Percentiles rank a stretch among this genome's conserved stretches.
Evolutionary conservation across 2,113 vertebrate species (phyloP).

Genomic region (Casuarius casuarius): DNA sequence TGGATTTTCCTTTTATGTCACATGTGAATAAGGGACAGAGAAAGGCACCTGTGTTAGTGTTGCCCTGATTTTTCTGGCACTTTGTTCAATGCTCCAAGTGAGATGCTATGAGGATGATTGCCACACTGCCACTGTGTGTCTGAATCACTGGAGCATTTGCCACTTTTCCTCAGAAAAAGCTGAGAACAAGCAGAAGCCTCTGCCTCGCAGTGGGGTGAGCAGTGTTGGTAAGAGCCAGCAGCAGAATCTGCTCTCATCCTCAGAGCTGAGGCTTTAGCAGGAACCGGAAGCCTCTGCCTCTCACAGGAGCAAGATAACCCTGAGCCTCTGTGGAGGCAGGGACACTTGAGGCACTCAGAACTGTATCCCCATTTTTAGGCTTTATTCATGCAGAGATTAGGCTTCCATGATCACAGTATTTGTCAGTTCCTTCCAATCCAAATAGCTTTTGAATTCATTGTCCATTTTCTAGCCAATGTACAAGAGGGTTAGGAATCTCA

Average conservation of each 20-base stretch:
- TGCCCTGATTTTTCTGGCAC: background rate
- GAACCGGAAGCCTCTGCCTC: background rate
- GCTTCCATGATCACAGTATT: background rate
- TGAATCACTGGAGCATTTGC: background rate
- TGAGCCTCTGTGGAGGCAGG: background rate
- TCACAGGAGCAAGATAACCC: background rate
- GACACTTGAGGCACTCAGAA: background rate
- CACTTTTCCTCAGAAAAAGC: background rate
- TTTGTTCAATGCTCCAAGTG: background rate
- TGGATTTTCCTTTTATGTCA: background rate
- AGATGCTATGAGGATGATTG: background rate
- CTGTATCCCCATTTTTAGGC: rapidly evolving
- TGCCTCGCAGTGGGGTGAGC: rapidly evolving
- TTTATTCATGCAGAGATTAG: background rate
- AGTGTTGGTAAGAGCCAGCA: background rate
- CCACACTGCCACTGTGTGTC: background rate
- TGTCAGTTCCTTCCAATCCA: background rate
- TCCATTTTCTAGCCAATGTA: background rate
- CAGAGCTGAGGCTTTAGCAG: background rate
- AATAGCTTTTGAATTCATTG: background rate
- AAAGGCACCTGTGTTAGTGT: background rate
- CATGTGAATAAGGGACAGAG: background rate
- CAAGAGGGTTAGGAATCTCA: background rate
- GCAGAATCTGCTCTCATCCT: background rate
- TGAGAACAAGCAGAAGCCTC: background rate